Conservation (phyloP, 2,113 vertebrate genomes). For the Mesembrinibis cayennensis region DNA sequence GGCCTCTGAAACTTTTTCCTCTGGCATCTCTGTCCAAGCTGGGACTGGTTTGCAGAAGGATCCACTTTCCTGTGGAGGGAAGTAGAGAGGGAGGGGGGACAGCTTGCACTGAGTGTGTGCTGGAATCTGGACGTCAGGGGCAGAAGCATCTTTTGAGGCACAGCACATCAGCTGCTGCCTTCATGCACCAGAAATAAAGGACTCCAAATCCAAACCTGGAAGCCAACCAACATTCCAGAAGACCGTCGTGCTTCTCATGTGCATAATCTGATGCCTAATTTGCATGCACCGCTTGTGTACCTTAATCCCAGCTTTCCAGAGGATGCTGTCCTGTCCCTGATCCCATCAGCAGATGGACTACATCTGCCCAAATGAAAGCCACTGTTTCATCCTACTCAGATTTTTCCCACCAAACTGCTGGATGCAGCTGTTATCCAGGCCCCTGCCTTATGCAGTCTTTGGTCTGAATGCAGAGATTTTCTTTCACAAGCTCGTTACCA, state of each 20-base stretch:
- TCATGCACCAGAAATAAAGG: conserved; percentile 18
- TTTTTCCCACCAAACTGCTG: conserved; percentile 12
- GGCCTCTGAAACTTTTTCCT: neutral
- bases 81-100: neutral
- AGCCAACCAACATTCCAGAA: conserved; percentile 39
- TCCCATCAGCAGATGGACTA: conserved; percentile 37
- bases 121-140: neutral
- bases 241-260: neutral
- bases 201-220: conserved; percentile 31
- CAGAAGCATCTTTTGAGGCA: conserved; percentile 19
- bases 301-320: conserved; percentile 59
- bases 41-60: neutral
- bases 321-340: neutral
- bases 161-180: conserved; percentile 51
- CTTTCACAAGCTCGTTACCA: neutral
- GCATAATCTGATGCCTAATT: conserved; percentile 54
- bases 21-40: neutral
- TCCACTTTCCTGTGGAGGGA: neutral
- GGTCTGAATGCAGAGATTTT: neutral
- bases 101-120: neutral
- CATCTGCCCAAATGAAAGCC: conserved; percentile 30
- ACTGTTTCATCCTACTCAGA: neutral
- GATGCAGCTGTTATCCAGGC: neutral
- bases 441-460: neutral
- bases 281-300: neutral